These are phyloP conservation scores for Podiceps cristatus DNA, from an alignment of 2,113 vertebrate genomes.

Conservation along the genomic window DNA sequence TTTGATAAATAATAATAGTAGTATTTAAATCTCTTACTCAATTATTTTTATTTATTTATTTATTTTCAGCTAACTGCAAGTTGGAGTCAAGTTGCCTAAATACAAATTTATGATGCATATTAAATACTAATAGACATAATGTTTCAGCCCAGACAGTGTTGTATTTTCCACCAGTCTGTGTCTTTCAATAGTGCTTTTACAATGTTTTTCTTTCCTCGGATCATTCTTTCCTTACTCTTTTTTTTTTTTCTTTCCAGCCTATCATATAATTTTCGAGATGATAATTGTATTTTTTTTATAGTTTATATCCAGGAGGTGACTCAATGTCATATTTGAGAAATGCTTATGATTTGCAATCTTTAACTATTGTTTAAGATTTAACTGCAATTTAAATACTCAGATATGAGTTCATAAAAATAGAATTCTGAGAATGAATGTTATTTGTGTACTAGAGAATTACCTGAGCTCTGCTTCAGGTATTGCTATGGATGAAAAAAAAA, in stretches of 20 bases:
- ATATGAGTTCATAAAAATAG: background rate
- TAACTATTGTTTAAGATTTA: background rate
- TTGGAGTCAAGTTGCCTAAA: background rate
- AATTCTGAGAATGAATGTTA: background rate
- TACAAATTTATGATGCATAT: background rate
- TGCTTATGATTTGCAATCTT: background rate
- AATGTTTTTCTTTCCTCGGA: background rate
- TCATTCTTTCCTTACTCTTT: background rate
- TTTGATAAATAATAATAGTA: background rate
- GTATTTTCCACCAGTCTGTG: background rate
- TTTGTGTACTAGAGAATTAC: background rate
- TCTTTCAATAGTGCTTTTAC: background rate
- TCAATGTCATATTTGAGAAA: background rate
- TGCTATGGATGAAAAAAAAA: background rate
- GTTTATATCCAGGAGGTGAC: background rate
- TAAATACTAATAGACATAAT: background rate
- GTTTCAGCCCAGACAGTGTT: background rate
- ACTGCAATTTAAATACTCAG: background rate
- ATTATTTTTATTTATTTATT: background rate
- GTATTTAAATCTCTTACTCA: background rate
- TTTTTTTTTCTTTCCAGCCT: background rate
- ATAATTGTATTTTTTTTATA: background rate
- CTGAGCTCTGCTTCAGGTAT: background rate
- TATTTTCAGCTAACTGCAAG: background rate
- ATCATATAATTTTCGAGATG: background rate